These are phyloP conservation scores for Siniperca obscura DNA, from an alignment of 2,797 vertebrate species.

Conservation along the genomic window DNA sequence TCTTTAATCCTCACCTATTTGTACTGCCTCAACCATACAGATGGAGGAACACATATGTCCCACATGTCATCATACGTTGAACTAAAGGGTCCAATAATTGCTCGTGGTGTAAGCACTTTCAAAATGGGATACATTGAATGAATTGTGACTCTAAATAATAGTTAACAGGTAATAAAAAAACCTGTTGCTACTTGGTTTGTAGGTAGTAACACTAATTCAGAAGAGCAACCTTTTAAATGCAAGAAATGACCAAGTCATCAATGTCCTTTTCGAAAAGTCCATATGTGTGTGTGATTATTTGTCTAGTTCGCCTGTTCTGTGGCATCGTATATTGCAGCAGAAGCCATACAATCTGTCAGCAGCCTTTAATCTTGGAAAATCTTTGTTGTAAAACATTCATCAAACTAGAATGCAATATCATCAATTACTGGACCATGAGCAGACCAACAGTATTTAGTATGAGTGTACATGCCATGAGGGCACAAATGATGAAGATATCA, in stretches of 20 bases:
- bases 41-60: not conserved
- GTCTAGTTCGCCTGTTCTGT: not conserved
- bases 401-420: not conserved
- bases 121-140: not conserved
- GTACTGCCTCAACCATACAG: not conserved
- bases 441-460: not conserved
- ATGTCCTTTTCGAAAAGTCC: not conserved
- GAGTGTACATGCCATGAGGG: not conserved
- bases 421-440: not conserved
- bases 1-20: constrained; percentile 5
- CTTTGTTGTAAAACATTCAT: not conserved
- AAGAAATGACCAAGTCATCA: not conserved
- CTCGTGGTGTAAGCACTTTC: not conserved
- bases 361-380: constrained; percentile 9
- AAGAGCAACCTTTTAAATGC: not conserved
- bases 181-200: constrained; percentile 1
- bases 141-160: not conserved
- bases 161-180: not conserved
- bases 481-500: not conserved
- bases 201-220: not conserved
- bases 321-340: not conserved
- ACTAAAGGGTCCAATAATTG: constrained; percentile 11
- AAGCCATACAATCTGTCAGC: not conserved
- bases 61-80: not conserved
- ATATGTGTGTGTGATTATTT: not conserved